phyloP scores from a whole-genome alignment of 1,140 invertebrate genomes.

The Hormaphis cornu region DNA sequence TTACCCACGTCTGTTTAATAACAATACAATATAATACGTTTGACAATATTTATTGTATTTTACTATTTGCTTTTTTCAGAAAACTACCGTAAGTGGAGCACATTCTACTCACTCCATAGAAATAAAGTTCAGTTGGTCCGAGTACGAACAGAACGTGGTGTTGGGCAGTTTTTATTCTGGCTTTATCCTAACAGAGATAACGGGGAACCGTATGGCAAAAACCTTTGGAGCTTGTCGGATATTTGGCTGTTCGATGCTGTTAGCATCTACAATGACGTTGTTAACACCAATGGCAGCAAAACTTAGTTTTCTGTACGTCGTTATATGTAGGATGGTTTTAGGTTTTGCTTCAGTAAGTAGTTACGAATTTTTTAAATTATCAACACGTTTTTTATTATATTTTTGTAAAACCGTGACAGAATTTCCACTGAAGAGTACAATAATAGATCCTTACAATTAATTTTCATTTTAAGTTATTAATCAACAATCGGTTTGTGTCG shows the following conservation, averaged over 20 bases:
- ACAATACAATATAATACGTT: too few species aligned
- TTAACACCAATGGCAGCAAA: slow-evolving; percentile 66
- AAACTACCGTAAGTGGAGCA: neutral
- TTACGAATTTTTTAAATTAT: too few species aligned
- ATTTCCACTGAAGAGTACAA: too few species aligned
- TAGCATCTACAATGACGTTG: slow-evolving; percentile 72
- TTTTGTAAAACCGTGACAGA: too few species aligned
- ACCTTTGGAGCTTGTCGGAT: slow-evolving; percentile 69
- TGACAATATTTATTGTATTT: too few species aligned
- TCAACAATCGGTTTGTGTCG: too few species aligned
- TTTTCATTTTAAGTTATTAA: too few species aligned
- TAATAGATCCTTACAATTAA: too few species aligned
- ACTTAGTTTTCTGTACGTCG: slow-evolving; percentile 49
- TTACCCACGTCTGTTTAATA: too few species aligned
- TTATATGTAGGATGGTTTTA: slow-evolving; percentile 54
- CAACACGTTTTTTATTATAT: too few species aligned
- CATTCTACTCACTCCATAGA: too few species aligned
- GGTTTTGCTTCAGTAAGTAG: slow-evolving; percentile 57
- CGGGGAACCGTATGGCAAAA: slow-evolving; percentile 75
- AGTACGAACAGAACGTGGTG: slow-evolving; percentile 64
- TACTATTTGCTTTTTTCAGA: too few species aligned
- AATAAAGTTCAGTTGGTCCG: slow-evolving; percentile 56
- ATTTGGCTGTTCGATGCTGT: slow-evolving; percentile 73
- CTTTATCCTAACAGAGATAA: slow-evolving; percentile 76
- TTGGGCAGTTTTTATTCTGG: slow-evolving; percentile 84